Evolutionary conservation across 2,113 vertebrate species (phyloP).

Genomic region (Haliaeetus leucogaster): DNA sequence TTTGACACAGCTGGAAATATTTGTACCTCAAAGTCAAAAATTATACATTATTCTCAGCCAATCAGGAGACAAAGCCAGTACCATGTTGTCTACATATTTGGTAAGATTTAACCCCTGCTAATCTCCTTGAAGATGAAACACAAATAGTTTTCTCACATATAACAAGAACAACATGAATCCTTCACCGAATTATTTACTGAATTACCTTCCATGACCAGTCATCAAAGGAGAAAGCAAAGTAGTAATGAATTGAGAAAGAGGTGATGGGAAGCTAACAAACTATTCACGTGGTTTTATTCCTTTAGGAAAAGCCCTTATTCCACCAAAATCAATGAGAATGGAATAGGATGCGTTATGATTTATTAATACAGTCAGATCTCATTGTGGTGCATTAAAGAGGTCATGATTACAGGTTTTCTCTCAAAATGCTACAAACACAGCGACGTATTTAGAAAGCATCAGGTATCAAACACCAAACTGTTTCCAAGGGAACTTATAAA

Average conservation of each 20-base stretch:
- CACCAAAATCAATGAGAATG: constrained; percentile 32
- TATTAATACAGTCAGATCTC: constrained; percentile 54
- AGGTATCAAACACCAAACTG: constrained; percentile 11
- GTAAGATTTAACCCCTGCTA: neutral
- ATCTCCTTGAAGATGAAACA: neutral
- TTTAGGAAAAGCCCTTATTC: constrained; percentile 13
- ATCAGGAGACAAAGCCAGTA: neutral
- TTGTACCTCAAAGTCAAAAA: neutral
- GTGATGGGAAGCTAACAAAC: constrained; percentile 20
- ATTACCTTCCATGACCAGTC: neutral
- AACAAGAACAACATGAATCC: neutral
- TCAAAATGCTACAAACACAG: neutral
- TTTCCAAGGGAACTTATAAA: neutral
- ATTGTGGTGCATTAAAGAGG: neutral
- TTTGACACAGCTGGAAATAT: neutral
- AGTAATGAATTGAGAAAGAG: constrained; percentile 41
- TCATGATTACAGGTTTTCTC: constrained; percentile 1
- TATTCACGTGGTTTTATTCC: constrained; percentile 2
- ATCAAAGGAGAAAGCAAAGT: neutral
- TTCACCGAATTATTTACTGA: constrained; percentile 5
- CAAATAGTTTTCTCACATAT: neutral
- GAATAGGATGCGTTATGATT: constrained; percentile 45
- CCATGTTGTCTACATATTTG: neutral
- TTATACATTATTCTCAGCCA: neutral
- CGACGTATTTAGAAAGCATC: neutral